Percentiles rank a stretch among this genome's conserved stretches.
These are phyloP conservation scores for Drosophila truncata DNA, from an alignment of 1,140 invertebrate genomes.

Conservation along the genomic window DNA sequence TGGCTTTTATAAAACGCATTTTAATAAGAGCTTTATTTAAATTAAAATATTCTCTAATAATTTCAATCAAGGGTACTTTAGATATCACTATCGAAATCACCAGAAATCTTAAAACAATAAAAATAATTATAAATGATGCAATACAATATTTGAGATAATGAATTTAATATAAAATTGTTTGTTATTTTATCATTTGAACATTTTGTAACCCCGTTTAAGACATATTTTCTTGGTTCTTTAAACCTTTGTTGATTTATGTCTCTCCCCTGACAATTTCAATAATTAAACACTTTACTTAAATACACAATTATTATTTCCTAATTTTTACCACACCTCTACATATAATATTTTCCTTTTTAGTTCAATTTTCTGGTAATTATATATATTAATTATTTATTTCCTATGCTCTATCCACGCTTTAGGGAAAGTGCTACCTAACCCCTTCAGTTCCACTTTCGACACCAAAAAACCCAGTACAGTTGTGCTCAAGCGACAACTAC, in stretches of 20 bases:
- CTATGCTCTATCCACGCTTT: no score
- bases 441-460: neutral
- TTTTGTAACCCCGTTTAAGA: neutral
- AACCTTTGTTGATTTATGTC: neutral
- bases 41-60: no score
- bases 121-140: neutral
- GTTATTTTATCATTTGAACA: neutral
- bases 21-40: no score
- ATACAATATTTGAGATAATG: neutral
- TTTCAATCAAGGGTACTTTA: no score
- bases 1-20: no score
- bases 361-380: neutral
- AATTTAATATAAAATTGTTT: neutral
- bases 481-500: neutral
- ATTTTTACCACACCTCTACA: neutral
- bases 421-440: neutral
- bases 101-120: no score
- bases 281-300: neutral
- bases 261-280: neutral
- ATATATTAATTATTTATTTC: neutral
- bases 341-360: neutral
- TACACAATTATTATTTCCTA: neutral
- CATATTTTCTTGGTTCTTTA: neutral
- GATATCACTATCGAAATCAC: no score
- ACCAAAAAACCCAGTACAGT: conserved; percentile 18